Percentiles rank a stretch among this genome's conserved stretches.
Conservation (phyloP, 2,113 vertebrate species). For the Megaceryle torquata region DNA sequence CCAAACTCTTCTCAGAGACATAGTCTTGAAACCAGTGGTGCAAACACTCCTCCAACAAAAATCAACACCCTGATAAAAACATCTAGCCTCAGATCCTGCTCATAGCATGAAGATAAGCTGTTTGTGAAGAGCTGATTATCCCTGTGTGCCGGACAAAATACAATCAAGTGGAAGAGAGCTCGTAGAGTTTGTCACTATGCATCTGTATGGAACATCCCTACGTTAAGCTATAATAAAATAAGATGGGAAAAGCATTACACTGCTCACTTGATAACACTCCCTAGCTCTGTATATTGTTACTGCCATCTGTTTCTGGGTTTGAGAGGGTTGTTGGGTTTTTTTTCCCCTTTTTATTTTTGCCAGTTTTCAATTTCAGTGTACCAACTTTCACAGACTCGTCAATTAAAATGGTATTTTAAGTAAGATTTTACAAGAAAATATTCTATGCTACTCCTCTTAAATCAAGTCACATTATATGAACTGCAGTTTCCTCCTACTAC, state of each 20-base stretch:
- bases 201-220: not conserved
- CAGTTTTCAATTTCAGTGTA: not conserved
- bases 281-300: not conserved
- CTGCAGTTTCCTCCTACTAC: not conserved
- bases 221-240: not conserved
- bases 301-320: not conserved
- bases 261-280: not conserved
- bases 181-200: not conserved
- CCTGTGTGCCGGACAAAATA: not conserved
- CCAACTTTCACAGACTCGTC: not conserved
- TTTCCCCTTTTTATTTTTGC: not conserved
- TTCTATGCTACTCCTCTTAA: not conserved
- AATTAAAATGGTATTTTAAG: not conserved
- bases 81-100: not conserved
- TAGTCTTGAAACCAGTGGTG: not conserved
- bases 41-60: not conserved
- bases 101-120: not conserved
- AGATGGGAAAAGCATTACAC: not conserved
- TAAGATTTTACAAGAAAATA: not conserved
- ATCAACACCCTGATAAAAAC: not conserved
- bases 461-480: not conserved
- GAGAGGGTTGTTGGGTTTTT: not conserved
- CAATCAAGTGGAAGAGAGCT: not conserved
- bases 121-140: not conserved
- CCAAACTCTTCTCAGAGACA: not conserved